Evolutionary conservation across 1,140 invertebrate genomes (phyloP).

Genomic region (Apis dorsata): DNA sequence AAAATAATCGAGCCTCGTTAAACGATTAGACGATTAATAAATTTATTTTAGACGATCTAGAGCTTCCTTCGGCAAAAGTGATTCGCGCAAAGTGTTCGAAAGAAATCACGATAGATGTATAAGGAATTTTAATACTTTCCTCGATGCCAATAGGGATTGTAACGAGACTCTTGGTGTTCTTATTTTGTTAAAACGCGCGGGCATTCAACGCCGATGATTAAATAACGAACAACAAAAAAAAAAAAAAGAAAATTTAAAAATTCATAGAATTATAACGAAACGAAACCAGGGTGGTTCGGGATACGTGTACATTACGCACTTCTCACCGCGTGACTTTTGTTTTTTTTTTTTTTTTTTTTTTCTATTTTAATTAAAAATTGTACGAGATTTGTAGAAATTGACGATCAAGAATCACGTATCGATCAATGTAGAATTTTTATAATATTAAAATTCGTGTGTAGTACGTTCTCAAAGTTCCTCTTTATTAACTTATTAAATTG

Average conservation of each 20-base stretch:
- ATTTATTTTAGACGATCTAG: background rate
- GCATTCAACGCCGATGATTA: slow-evolving; percentile 9
- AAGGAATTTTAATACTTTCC: slow-evolving; percentile 38
- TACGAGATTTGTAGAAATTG: background rate
- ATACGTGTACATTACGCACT: slow-evolving; percentile 51
- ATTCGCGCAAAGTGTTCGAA: background rate
- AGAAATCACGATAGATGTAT: background rate
- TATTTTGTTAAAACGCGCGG: slow-evolving; percentile 33
- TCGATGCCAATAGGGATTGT: slow-evolving; percentile 39
- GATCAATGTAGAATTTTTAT: background rate
- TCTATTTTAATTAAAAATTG: background rate
- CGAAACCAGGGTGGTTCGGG: slow-evolving; percentile 74
- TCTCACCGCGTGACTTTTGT: background rate
- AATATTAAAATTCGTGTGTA: background rate
- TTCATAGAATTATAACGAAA: slow-evolving; percentile 10
- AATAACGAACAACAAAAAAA: background rate
- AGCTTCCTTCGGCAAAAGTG: background rate
- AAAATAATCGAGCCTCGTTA: background rate
- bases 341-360: no score
- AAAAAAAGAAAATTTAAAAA: background rate
- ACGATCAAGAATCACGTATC: slow-evolving; percentile 9
- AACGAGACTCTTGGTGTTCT: slow-evolving; percentile 20
- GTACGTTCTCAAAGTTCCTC: background rate
- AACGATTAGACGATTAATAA: background rate
- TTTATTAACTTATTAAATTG: background rate